Evolutionary conservation across 2,113 vertebrate genomes (phyloP), one percentile per base, ranked within the genome.

Genomic region (Xiphorhynchus elegans): DNA sequence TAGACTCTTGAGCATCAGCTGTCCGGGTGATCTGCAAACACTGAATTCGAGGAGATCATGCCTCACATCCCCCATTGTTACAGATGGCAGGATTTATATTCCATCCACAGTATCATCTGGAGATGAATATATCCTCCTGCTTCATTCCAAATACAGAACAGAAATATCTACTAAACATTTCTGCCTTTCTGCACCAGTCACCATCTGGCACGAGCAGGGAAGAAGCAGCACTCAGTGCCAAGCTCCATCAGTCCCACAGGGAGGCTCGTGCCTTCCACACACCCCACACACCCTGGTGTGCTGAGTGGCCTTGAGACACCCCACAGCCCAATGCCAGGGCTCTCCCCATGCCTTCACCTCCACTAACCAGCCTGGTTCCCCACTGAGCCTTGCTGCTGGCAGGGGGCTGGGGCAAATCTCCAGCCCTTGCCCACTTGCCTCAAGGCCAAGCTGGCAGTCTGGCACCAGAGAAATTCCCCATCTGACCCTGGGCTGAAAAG

Each of bases 121-220:
- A 97, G 95, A 95, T 97, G 96, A 95, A 95, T 97, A 92, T 95
- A 97, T 97, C 91, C 96, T 97, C 94, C 91, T 89, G 94, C 96
- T 96, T 95, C 95, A 95, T 96, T 97, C 96, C 96, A 96, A 97
- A 97, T 97, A 97, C 95, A 95, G 95, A 96, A 95, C 95, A 96
- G 95, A 97, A 96, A 97, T 96, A 96, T 97, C 96, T 97, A 64
- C 96, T 96, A 96, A 97, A 97, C 95, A 97, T 95, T 96, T 96
- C 95, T 97, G 96, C 94, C 95, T 96, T 95, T 97, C 96, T 96
- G 93, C 96, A 97, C 96, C 95, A 96, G 96, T 88, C 96, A 82
- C 96, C 96, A 97, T 97, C 96, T 97, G 96, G 95, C 95, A 91
- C 52, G 84, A 89, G 80, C 91, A 18, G 35, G 80, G 75, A 87